phyloP scores from a whole-genome alignment of 1,140 invertebrate genomes.

The Drosophila pallidifrons region DNA sequence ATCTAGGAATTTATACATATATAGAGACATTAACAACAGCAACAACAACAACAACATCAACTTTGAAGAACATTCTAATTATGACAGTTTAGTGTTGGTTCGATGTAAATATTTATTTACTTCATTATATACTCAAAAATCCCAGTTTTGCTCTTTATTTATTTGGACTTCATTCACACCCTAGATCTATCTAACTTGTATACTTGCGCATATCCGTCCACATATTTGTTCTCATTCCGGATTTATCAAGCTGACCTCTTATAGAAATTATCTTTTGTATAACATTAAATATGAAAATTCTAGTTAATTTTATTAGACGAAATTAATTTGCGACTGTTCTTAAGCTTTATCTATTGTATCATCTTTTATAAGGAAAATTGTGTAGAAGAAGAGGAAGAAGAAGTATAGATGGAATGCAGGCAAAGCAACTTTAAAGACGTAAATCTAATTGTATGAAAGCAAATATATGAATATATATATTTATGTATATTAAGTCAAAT shows the following conservation, averaged over 20 bases:
- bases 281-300: slow-evolving; percentile 51
- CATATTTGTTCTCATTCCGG: slow-evolving; percentile 59
- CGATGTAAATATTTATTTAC: slow-evolving; percentile 35
- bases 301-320: slow-evolving; percentile 80
- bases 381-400: slow-evolving; percentile 46
- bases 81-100: slow-evolving; percentile 10
- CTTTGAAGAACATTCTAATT: slow-evolving; percentile 10
- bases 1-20: slow-evolving; percentile 9
- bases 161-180: slow-evolving; percentile 22
- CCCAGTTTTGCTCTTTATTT: not conserved
- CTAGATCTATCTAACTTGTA: slow-evolving; percentile 50
- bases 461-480: slow-evolving; percentile 69
- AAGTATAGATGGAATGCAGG: slow-evolving; percentile 66
- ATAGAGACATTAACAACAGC: slow-evolving; percentile 8
- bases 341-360: slow-evolving; percentile 56
- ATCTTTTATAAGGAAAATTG: slow-evolving; percentile 67
- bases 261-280: slow-evolving; percentile 2
- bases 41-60: slow-evolving; percentile 11
- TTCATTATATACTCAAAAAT: slow-evolving; percentile 1
- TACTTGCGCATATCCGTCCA: slow-evolving; percentile 74
- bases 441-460: slow-evolving; percentile 79
- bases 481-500: slow-evolving; percentile 76
- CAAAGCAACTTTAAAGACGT: slow-evolving; percentile 79
- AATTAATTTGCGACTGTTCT: slow-evolving; percentile 62
- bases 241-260: slow-evolving; percentile 8